Conservation (phyloP, 2,888 invertebrate species). For the Sphecodes monilicornis region DNA sequence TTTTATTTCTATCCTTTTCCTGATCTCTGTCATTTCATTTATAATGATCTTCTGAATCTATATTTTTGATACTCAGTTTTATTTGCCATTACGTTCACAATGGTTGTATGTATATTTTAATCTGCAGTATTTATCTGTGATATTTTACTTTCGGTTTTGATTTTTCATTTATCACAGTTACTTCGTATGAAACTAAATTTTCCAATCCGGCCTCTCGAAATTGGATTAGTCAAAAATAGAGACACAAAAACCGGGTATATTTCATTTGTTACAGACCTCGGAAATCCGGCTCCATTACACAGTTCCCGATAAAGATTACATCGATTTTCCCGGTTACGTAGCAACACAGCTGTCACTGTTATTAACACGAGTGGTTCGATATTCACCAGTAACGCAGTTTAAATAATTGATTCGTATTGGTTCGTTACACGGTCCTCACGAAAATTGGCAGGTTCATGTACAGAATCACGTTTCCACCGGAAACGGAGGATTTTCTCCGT, state of each 20-base stretch:
- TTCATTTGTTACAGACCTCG: background rate
- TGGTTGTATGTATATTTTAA: background rate
- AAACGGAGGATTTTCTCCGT: background rate
- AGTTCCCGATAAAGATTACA: background rate
- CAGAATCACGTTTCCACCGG: background rate
- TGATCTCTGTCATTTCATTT: too few species aligned
- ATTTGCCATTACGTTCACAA: background rate
- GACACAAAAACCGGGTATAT: background rate
- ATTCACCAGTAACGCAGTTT: background rate
- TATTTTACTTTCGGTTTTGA: background rate
- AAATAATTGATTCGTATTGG: background rate
- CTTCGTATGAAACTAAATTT: background rate
- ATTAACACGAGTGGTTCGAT: background rate
- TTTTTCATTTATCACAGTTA: background rate
- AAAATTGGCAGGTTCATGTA: background rate
- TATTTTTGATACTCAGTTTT: background rate
- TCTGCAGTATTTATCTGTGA: background rate
- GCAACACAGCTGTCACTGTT: conserved; percentile 4
- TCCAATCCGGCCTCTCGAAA: background rate
- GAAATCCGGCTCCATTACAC: background rate
- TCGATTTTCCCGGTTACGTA: background rate
- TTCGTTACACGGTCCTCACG: background rate
- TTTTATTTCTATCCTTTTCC: too few species aligned
- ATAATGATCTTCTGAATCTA: too few species aligned
- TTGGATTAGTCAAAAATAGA: background rate